These are phyloP conservation scores for Ligdia adustata DNA, from an alignment of 2,888 invertebrate genomes.

Conservation along the genomic window DNA sequence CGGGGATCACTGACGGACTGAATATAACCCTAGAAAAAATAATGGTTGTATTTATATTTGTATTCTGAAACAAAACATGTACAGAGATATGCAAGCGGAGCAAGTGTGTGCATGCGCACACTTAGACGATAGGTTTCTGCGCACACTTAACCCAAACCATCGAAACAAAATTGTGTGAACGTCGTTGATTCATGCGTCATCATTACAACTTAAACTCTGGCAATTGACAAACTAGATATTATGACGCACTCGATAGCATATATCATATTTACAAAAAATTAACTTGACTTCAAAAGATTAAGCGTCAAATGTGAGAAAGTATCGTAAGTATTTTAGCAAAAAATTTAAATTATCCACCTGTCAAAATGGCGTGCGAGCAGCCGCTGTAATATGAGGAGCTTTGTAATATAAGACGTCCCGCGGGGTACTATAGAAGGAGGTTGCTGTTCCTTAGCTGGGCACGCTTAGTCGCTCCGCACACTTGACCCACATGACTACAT, in stretches of 20 bases:
- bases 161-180: background rate
- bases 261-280: background rate
- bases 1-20: no score
- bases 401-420: conserved; percentile 5
- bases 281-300: background rate
- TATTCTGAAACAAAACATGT: conserved; percentile 24
- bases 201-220: conserved; percentile 1
- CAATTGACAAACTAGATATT: background rate
- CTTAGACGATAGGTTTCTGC: no score
- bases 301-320: conserved; percentile 4
- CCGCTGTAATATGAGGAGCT: conserved; percentile 7
- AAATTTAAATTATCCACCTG: conserved; percentile 12
- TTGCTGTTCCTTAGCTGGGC: conserved; percentile 1
- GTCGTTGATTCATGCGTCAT: conserved; percentile 3
- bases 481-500: conserved; percentile 9
- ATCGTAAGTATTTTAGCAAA: conserved; percentile 16
- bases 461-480: conserved; percentile 13
- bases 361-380: background rate
- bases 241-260: background rate
- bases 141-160: no score
- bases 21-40: no score
- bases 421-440: conserved; percentile 14
- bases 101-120: no score
- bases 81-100: conserved; percentile 17
- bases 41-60: conserved; percentile 5